Percentiles rank a stretch among this genome's conserved stretches.
Conservation (phyloP, 2,113 vertebrate genomes). For the Cnemophilus loriae region DNA sequence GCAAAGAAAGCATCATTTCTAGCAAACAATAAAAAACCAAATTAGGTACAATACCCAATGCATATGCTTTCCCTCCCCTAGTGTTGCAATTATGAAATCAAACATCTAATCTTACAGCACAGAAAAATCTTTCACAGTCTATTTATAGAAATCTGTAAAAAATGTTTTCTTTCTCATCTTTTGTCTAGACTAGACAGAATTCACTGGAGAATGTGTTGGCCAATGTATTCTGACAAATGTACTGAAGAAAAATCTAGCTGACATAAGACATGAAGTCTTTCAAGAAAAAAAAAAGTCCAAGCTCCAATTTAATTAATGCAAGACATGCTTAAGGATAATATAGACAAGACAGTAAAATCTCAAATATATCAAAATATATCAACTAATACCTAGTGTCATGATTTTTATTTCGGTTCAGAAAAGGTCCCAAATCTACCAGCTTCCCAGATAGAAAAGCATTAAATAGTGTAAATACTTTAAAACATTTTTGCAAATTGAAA, state of each 20-base stretch:
- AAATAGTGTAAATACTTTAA: background rate
- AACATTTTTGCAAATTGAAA: background rate
- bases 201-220: background rate
- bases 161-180: background rate
- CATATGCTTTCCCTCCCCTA: background rate
- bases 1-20: background rate
- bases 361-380: background rate
- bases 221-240: background rate
- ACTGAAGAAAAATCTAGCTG: background rate
- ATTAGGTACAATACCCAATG: background rate
- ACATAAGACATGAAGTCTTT: background rate
- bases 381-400: background rate
- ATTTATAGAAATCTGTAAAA: background rate
- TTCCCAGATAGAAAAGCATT: background rate
- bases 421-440: background rate
- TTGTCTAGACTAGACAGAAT: constrained; percentile 1
- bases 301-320: background rate
- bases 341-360: background rate
- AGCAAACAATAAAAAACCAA: background rate
- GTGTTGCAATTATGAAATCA: background rate
- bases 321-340: background rate
- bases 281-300: background rate
- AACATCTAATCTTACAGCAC: background rate
- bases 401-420: background rate
- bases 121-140: background rate